A percentile compares a stretch with the other conserved stretches of the same genome.
phyloP scores from a whole-genome alignment of 2,113 vertebrate species.

The Brachypteracias leptosomus region DNA sequence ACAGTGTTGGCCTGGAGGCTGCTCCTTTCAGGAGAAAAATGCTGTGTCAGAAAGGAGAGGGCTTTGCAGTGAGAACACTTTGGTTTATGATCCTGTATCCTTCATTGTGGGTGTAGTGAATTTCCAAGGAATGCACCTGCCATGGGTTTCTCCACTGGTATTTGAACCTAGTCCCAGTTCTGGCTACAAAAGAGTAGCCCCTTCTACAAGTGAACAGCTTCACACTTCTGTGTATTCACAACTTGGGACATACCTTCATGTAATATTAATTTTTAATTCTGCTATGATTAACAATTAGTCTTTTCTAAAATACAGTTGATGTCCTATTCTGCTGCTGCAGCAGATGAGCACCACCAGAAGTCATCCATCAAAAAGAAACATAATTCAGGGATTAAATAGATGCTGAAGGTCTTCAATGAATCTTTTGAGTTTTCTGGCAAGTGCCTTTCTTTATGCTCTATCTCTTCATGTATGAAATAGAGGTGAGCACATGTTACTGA shows the following conservation, averaged over 20 bases:
- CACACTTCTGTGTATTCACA: not conserved
- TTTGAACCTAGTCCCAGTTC: not conserved
- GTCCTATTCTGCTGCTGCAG: not conserved
- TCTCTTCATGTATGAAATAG: not conserved
- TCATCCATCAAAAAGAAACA: not conserved
- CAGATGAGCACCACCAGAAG: not conserved
- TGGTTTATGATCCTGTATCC: rapidly evolving
- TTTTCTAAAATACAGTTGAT: not conserved
- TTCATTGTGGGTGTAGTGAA: not conserved
- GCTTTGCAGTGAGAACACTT: not conserved
- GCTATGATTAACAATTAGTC: not conserved
- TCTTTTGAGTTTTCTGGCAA: not conserved
- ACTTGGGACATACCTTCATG: not conserved
- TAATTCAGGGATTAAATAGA: not conserved
- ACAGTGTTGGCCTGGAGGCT: not conserved
- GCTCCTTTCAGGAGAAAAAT: not conserved
- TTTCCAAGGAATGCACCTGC: not conserved
- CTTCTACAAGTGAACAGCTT: not conserved
- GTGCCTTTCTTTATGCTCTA: not conserved
- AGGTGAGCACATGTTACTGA: not conserved
- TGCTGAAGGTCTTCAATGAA: not conserved
- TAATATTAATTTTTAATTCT: not conserved
- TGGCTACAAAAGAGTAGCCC: not conserved
- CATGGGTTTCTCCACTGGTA: not conserved
- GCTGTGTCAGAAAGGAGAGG: not conserved